These are phyloP conservation scores for Sorex fumeus DNA, from an alignment of 2,113 vertebrate genomes.

Conservation along the genomic window DNA sequence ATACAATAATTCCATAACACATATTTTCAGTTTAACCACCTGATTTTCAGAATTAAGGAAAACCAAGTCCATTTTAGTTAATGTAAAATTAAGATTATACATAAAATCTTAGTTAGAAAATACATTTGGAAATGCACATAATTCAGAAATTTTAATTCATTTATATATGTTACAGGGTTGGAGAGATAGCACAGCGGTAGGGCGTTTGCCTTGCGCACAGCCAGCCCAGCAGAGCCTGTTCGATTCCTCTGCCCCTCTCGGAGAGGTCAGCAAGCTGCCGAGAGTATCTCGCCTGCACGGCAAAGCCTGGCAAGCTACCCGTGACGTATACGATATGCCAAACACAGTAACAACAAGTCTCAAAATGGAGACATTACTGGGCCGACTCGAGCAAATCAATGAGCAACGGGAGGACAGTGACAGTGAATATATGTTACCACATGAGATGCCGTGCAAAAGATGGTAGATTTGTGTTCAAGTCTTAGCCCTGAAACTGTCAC, in stretches of 20 bases:
- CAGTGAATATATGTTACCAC: not conserved
- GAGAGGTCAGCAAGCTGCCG: too few species aligned
- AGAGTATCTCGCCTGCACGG: too few species aligned
- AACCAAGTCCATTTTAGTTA: constrained; percentile 39
- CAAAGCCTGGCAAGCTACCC: too few species aligned
- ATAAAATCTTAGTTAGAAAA: not conserved
- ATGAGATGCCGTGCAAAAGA: not conserved
- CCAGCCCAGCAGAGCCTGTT: too few species aligned
- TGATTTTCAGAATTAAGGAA: constrained; percentile 35
- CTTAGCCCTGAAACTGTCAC: constrained; percentile 30
- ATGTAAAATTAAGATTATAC: constrained; percentile 29
- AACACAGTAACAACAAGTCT: too few species aligned
- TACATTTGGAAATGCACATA: constrained; percentile 33
- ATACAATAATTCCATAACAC: not conserved
- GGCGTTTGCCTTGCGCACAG: too few species aligned
- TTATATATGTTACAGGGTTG: not conserved
- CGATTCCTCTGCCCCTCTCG: too few species aligned
- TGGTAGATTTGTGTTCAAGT: not conserved
- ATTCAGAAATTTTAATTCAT: constrained; percentile 29
- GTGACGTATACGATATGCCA: too few species aligned
- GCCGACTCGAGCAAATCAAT: too few species aligned
- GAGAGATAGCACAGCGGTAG: too few species aligned
- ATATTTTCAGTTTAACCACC: not conserved
- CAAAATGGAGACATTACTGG: too few species aligned
- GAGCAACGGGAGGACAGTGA: too few species aligned